Percentiles rank a stretch among this genome's conserved stretches.
Evolutionary conservation across 2,797 vertebrate genomes (phyloP).

Genomic region (Rhabdophis nuchalis): DNA sequence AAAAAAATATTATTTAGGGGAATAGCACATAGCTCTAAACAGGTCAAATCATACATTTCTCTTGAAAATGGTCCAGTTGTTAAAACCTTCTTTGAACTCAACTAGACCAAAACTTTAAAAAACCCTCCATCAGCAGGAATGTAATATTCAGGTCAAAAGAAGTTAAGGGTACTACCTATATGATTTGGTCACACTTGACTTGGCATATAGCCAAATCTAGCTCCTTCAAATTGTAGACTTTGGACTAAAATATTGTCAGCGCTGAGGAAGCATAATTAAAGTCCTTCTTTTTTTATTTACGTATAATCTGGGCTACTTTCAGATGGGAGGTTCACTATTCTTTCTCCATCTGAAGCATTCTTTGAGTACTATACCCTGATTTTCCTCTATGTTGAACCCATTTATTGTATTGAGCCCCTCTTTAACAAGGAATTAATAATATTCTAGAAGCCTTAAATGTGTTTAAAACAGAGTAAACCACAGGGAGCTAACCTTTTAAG

Average conservation of each 20-base stretch:
- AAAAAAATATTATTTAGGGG: not conserved
- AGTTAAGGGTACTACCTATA: not conserved
- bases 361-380: not conserved
- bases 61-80: not conserved
- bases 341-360: not conserved
- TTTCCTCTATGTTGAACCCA: not conserved
- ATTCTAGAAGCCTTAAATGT: slow-evolving; percentile 48
- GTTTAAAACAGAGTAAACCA: not conserved
- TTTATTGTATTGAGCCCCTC: not conserved
- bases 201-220: not conserved
- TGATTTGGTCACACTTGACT: not conserved
- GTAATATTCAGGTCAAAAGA: not conserved
- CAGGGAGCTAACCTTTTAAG: slow-evolving; percentile 23
- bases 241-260: not conserved
- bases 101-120: not conserved
- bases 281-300: not conserved
- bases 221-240: not conserved
- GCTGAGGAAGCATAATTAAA: not conserved
- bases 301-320: not conserved
- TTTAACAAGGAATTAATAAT: slow-evolving; percentile 37
- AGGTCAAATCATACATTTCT: not conserved
- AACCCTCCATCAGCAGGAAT: not conserved
- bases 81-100: not conserved
- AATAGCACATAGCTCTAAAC: not conserved
- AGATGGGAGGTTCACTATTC: not conserved